phyloP scores from a whole-genome alignment of 2,888 invertebrate genomes.

The Agrochola lota region DNA sequence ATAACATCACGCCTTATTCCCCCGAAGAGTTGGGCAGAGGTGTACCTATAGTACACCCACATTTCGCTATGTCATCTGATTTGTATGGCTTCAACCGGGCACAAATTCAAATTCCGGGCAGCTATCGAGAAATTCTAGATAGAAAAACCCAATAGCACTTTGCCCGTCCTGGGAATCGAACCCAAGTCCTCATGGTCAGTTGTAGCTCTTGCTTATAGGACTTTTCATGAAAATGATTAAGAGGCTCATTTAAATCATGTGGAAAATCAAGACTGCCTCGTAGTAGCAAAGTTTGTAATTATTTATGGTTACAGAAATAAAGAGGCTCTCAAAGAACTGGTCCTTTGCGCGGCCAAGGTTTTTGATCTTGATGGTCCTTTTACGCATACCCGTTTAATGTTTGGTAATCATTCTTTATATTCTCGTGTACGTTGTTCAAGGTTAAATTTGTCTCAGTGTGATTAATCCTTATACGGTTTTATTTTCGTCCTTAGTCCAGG shows the following conservation, averaged over 20 bases:
- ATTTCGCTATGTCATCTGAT: too few relatives aligned
- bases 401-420: background rate
- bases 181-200: too few relatives aligned
- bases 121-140: too few relatives aligned
- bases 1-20: too few relatives aligned
- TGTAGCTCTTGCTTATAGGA: background rate
- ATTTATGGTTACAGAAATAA: background rate
- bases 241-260: background rate
- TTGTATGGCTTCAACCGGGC: too few relatives aligned
- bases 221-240: background rate
- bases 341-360: slow-evolving; percentile 20
- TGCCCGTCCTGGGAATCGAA: too few relatives aligned
- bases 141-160: too few relatives aligned
- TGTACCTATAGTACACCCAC: too few relatives aligned
- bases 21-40: too few relatives aligned
- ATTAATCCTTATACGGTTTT: background rate
- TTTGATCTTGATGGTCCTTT: slow-evolving; percentile 9
- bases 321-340: slow-evolving; percentile 22
- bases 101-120: too few relatives aligned
- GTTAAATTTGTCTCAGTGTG: background rate
- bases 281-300: background rate
- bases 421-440: background rate
- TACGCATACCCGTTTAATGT: slow-evolving; percentile 8
- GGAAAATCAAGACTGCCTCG: background rate
- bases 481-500: background rate